Evolutionary conservation across 2,797 vertebrate species (phyloP).

Genomic region (Argentina silus): DNA sequence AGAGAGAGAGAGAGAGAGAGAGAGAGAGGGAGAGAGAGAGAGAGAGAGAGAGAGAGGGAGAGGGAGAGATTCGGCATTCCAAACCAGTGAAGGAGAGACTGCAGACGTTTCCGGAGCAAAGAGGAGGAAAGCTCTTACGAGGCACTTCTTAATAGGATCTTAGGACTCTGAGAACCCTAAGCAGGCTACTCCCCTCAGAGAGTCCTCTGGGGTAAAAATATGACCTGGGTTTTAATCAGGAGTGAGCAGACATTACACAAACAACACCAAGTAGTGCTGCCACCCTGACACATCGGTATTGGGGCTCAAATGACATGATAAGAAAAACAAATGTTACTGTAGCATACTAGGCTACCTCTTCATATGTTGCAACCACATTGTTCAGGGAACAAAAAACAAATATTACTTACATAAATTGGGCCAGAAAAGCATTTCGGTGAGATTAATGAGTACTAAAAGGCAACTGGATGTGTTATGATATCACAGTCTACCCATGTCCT

Average conservation of each 20-base stretch:
- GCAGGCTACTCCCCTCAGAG: conserved; percentile 67
- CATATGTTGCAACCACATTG: too few relatives aligned
- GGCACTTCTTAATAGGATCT: conserved; percentile 71
- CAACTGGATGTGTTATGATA: too few relatives aligned
- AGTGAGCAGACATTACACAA: conserved; percentile 61
- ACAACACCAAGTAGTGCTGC: conserved; percentile 61
- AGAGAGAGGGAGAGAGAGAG: not conserved
- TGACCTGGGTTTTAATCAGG: conserved; percentile 65
- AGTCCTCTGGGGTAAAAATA: conserved; percentile 68
- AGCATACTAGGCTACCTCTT: too few relatives aligned
- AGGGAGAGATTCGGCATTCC: conserved; percentile 66
- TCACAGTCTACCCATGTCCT: not conserved
- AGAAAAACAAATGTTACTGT: too few relatives aligned
- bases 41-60: not conserved
- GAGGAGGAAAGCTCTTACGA: conserved; percentile 70
- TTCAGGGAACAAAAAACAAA: too few relatives aligned
- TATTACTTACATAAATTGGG: too few relatives aligned
- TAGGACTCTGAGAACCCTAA: conserved; percentile 49
- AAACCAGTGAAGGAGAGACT: conserved; percentile 75
- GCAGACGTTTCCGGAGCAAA: conserved; percentile 71
- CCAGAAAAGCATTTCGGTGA: not conserved
- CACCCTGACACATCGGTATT: conserved; percentile 47
- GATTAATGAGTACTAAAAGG: not conserved
- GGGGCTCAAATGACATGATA: too few relatives aligned
- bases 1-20: conserved; percentile 22